A percentile compares a stretch with the other conserved stretches of the same genome.
These are phyloP conservation scores for Parus major DNA, from an alignment of 2,113 vertebrate species.

Conservation along the genomic window DNA sequence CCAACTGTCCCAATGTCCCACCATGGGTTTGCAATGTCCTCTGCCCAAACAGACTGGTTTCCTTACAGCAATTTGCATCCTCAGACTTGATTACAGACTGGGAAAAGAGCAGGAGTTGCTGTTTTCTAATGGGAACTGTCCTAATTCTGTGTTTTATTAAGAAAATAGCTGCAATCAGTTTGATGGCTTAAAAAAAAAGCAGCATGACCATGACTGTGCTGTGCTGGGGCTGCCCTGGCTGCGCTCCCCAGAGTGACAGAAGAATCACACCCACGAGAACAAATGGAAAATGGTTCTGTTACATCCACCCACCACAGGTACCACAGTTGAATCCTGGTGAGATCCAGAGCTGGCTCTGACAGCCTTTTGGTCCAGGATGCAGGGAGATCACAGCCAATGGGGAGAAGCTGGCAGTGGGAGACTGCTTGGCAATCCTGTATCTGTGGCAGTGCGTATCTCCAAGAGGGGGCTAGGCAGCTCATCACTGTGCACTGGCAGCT, in stretches of 20 bases:
- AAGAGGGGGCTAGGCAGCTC: background rate
- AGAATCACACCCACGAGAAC: fast-evolving
- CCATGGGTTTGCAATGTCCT: background rate
- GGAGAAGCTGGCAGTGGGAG: background rate
- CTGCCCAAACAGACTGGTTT: background rate
- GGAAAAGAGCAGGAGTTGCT: background rate
- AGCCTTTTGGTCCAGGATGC: background rate
- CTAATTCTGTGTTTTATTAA: background rate
- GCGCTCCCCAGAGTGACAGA: fast-evolving
- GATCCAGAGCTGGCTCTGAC: background rate
- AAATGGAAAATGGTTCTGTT: background rate
- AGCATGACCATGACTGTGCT: fast-evolving
- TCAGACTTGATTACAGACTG: background rate
- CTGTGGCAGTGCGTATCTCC: background rate
- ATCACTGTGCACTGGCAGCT: background rate
- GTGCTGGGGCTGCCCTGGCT: background rate
- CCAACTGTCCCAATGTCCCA: fast-evolving
- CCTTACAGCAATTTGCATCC: background rate
- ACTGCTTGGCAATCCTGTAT: fast-evolving
- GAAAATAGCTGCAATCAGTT: background rate
- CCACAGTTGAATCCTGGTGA: fast-evolving
- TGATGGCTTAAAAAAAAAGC: background rate
- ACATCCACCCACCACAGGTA: background rate
- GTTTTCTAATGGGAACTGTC: background rate
- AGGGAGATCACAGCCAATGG: background rate